Evolutionary conservation across 2,113 vertebrate genomes (phyloP).

Genomic region (Tympanuchus pallidicinctus): DNA sequence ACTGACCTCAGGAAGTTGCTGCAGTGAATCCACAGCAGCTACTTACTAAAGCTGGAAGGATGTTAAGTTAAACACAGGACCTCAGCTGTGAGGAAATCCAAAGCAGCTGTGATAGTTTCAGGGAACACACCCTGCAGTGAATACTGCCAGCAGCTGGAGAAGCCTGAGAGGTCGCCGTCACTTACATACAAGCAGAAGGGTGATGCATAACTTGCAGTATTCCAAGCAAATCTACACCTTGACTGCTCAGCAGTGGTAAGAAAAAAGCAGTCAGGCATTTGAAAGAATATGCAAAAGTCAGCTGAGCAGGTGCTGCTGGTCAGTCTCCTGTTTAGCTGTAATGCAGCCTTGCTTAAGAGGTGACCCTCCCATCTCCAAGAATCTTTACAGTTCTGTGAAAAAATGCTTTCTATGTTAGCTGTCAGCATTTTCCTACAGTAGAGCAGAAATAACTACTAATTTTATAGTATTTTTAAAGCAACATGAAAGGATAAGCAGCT

Average conservation of each 20-base stretch:
- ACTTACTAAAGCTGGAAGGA: not conserved
- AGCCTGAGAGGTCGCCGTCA: not conserved
- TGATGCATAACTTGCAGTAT: fast-evolving
- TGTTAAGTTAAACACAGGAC: not conserved
- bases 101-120: not conserved
- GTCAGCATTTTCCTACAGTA: not conserved
- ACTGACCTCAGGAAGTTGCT: not conserved
- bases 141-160: not conserved
- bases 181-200: not conserved
- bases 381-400: not conserved
- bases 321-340: not conserved
- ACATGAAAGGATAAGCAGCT: not conserved
- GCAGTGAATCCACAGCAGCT: not conserved
- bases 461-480: not conserved
- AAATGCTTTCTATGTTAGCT: not conserved
- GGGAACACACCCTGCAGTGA: not conserved
- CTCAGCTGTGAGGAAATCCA: not conserved
- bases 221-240: not conserved
- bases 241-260: not conserved
- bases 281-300: not conserved
- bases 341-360: not conserved
- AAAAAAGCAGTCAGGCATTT: not conserved
- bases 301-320: not conserved
- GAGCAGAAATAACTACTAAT: not conserved
- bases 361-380: not conserved